These are phyloP conservation scores for Phataginus tetradactyla DNA, from an alignment of 2,797 vertebrate genomes.

Conservation along the genomic window DNA sequence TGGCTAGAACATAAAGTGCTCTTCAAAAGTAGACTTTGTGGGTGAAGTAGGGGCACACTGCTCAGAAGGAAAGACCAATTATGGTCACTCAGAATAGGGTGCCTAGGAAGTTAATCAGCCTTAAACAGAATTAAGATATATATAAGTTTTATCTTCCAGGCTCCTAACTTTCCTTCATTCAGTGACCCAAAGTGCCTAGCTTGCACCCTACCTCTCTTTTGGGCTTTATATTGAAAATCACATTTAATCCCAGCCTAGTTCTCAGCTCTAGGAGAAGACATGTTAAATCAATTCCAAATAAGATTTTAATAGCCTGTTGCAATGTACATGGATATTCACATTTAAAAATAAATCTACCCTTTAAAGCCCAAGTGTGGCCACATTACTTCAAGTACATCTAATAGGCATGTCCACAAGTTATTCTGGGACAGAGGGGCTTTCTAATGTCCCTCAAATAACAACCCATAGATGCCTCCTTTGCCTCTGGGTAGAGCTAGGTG, in stretches of 20 bases:
- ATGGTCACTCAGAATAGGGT: neutral
- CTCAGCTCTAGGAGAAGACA: neutral
- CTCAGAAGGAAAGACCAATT: neutral
- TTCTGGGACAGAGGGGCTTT: neutral
- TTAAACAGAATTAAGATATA: neutral
- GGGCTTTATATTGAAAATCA: neutral
- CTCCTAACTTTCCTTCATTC: neutral
- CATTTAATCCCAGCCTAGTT: neutral
- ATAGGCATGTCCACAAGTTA: neutral
- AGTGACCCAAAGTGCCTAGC: neutral
- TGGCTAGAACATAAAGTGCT: neutral
- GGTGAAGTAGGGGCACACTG: neutral
- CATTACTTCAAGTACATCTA: neutral
- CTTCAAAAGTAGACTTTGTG: slow-evolving; percentile 13
- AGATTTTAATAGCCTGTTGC: neutral
- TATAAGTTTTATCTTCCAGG: neutral
- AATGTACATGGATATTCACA: neutral
- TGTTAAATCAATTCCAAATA: neutral
- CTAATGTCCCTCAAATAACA: neutral
- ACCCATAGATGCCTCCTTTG: neutral
- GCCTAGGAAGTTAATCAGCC: neutral
- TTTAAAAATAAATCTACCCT: slow-evolving; percentile 21
- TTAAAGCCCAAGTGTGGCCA: neutral
- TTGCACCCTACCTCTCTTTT: neutral
- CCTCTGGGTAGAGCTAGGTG: neutral